Percentiles rank a stretch among this genome's conserved stretches.
These are phyloP conservation scores for Astreopora myriophthalma DNA, from an alignment of 64 coral and sea anemone species.

Conservation along the genomic window DNA sequence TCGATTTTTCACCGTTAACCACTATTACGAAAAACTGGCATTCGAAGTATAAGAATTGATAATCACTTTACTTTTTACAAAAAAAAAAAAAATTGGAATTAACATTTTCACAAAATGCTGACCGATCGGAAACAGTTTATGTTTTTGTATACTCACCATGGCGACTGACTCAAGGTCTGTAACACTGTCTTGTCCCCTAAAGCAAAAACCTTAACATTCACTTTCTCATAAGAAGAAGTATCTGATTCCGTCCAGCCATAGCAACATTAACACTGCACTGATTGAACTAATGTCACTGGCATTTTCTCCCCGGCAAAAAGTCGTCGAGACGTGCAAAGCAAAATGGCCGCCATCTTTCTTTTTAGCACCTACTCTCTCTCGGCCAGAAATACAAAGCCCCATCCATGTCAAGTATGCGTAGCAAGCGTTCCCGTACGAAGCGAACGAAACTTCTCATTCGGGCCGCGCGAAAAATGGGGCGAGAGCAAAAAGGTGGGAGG, in stretches of 20 bases:
- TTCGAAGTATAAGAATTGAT: background rate
- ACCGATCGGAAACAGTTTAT: background rate
- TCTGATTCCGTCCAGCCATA: background rate
- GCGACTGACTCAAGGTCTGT: background rate
- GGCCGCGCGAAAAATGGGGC: no score
- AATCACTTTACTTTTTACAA: background rate
- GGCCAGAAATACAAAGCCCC: no score
- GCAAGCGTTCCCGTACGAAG: no score
- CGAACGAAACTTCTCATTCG: no score
- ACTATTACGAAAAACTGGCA: no score
- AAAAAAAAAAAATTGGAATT: no score
- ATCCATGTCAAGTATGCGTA: no score
- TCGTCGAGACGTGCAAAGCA: background rate
- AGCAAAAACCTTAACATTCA: background rate
- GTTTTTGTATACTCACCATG: slow-evolving; percentile 20
- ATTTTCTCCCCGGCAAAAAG: background rate
- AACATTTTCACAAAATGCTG: no score
- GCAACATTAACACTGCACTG: background rate
- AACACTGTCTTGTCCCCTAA: background rate
- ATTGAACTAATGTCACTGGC: background rate
- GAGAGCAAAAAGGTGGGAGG: no score
- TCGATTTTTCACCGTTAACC: no score
- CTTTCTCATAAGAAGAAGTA: background rate
- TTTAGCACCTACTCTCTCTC: background rate
- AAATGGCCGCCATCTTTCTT: slow-evolving; percentile 5